phyloP scores from a whole-genome alignment of 1,140 invertebrate genomes.

The Papilio glaucus region DNA sequence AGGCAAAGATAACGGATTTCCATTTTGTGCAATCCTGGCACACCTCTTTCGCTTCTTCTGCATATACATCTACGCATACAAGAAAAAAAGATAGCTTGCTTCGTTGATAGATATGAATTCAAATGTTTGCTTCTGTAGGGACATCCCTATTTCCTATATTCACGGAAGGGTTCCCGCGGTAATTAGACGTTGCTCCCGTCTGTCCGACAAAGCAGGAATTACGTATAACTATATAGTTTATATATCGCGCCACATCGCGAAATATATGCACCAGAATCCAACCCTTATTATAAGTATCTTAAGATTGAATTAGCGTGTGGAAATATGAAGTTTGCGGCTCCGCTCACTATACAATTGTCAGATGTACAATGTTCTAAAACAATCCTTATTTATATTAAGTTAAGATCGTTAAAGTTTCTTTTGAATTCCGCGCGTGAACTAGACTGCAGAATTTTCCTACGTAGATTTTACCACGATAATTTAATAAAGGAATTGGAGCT shows the following conservation, averaged over 20 bases:
- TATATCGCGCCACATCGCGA: background rate
- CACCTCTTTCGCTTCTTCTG: no score
- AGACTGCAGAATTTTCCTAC: conserved; percentile 31
- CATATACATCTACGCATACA: no score
- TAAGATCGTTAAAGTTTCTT: background rate
- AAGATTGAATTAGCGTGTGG: conserved; percentile 7
- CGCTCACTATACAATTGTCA: conserved; percentile 24
- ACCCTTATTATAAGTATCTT: background rate
- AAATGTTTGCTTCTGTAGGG: no score
- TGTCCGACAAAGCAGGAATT: conserved; percentile 34
- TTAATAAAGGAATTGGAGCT: conserved; percentile 36
- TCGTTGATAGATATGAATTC: background rate
- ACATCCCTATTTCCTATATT: conserved; percentile 32
- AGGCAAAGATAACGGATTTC: no score
- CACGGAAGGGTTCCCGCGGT: conserved; percentile 34
- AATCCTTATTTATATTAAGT: conserved; percentile 4
- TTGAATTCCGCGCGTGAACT: conserved; percentile 31
- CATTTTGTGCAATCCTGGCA: no score
- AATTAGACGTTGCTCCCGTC: conserved; percentile 32
- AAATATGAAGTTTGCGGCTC: conserved; percentile 12
- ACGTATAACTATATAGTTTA: conserved; percentile 31
- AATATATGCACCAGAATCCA: background rate
- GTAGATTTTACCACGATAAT: conserved; percentile 36
- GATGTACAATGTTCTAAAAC: background rate
- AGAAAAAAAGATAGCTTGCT: no score